These are phyloP conservation scores for Chaenogobius annularis DNA, from an alignment of 2,113 vertebrate genomes.

Conservation along the genomic window DNA sequence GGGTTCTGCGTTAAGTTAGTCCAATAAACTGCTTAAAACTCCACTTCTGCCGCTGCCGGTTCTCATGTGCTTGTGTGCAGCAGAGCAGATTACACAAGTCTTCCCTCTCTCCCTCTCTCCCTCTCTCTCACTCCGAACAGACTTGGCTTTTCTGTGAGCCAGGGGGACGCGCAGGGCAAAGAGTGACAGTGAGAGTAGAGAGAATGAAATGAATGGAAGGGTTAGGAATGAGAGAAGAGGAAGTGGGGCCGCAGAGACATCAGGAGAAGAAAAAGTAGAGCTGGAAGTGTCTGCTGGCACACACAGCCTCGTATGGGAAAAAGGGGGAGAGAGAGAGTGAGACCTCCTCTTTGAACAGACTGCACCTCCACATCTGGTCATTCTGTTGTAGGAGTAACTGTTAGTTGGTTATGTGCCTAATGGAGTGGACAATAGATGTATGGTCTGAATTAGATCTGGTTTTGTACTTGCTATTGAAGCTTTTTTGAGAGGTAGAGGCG, in stretches of 20 bases:
- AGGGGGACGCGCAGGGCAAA: slow-evolving; percentile 42
- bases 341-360: slow-evolving; percentile 53
- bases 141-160: slow-evolving; percentile 50
- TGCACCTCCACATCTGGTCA: slow-evolving; percentile 35
- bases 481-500: too few relatives aligned
- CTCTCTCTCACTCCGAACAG: slow-evolving; percentile 36
- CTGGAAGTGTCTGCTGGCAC: slow-evolving; percentile 56
- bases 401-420: neutral
- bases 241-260: slow-evolving; percentile 53
- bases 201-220: slow-evolving; percentile 21
- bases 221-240: slow-evolving; percentile 32
- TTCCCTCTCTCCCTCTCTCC: slow-evolving; percentile 33
- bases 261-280: slow-evolving; percentile 32
- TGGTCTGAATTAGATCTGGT: neutral
- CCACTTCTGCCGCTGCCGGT: slow-evolving; percentile 18
- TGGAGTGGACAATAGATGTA: neutral
- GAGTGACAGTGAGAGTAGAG: slow-evolving; percentile 41
- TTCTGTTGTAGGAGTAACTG: slow-evolving; percentile 59
- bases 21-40: slow-evolving; percentile 6
- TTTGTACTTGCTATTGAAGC: too few relatives aligned
- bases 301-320: slow-evolving; percentile 42
- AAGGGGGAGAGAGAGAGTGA: slow-evolving; percentile 41
- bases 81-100: slow-evolving; percentile 59
- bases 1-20: slow-evolving; percentile 12
- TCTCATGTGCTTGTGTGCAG: slow-evolving; percentile 39